These are phyloP conservation scores for Scotopteryx bipunctaria DNA, from an alignment of 2,888 invertebrate genomes.

Conservation along the genomic window DNA sequence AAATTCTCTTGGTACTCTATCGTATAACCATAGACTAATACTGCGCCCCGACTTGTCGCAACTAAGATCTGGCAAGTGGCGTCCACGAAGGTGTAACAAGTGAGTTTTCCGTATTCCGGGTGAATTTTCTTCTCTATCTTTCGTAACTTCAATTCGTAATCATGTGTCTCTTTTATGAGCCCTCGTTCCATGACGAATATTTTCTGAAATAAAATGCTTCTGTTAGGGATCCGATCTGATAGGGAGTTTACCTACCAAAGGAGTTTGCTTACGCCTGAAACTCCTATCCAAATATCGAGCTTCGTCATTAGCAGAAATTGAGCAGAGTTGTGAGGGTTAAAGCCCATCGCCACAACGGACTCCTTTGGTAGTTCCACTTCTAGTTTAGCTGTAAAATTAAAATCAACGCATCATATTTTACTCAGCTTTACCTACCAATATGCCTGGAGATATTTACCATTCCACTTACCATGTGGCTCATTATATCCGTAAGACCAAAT, in stretches of 20 bases:
- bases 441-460: no score
- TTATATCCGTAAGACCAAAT: constrained; percentile 83
- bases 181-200: constrained; percentile 62
- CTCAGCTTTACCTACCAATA: no score
- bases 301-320: constrained; percentile 67
- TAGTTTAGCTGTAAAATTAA: constrained; percentile 24
- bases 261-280: constrained; percentile 52
- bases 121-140: constrained; percentile 45
- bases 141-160: constrained; percentile 61
- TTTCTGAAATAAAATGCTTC: constrained; percentile 52
- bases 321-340: constrained; percentile 61
- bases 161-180: constrained; percentile 57
- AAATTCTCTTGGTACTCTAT: constrained; percentile 61
- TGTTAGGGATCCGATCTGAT: background rate
- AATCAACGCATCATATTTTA: no score
- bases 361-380: constrained; percentile 49
- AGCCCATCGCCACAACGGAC: constrained; percentile 57
- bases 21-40: constrained; percentile 78
- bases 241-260: constrained; percentile 4
- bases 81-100: constrained; percentile 78
- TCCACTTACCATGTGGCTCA: constrained; percentile 80
- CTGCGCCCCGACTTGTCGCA: constrained; percentile 72
- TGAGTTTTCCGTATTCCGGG: constrained; percentile 68
- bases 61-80: constrained; percentile 77
- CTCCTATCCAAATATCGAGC: constrained; percentile 63